These are phyloP conservation scores for Tychaedon coryphoeus DNA, from an alignment of 2,113 vertebrate genomes.

Conservation along the genomic window DNA sequence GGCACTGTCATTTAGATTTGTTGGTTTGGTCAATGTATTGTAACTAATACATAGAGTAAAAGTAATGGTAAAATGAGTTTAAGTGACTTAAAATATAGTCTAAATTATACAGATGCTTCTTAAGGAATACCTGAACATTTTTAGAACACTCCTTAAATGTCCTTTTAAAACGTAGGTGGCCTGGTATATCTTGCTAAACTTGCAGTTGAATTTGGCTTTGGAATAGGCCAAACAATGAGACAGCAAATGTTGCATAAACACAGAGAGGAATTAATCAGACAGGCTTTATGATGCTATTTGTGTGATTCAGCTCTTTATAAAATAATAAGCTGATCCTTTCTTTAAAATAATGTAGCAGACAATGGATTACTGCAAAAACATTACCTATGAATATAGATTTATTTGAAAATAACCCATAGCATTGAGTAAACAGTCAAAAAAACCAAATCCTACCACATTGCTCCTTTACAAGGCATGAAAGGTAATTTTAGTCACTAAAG, in stretches of 20 bases:
- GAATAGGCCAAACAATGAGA: not conserved
- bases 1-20: not conserved
- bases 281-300: not conserved
- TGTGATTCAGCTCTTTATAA: not conserved
- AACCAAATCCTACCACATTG: not conserved
- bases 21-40: not conserved
- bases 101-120: not conserved
- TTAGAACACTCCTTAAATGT: not conserved
- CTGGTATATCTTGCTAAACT: not conserved
- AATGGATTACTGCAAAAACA: not conserved
- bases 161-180: not conserved
- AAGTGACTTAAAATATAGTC: not conserved
- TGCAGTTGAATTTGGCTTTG: not conserved
- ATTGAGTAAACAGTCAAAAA: not conserved
- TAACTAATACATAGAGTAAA: not conserved
- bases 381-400: not conserved
- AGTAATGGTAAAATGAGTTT: not conserved
- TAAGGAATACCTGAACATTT: not conserved
- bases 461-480: conserved; percentile 31
- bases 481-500: conserved; percentile 45
- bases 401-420: not conserved
- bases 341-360: not conserved
- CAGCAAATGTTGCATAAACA: not conserved
- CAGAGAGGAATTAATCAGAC: not conserved
- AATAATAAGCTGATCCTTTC: not conserved